Base-by-base conservation (phyloP, 1,140 invertebrate species). In the Drosophila ohnishii region DNA sequence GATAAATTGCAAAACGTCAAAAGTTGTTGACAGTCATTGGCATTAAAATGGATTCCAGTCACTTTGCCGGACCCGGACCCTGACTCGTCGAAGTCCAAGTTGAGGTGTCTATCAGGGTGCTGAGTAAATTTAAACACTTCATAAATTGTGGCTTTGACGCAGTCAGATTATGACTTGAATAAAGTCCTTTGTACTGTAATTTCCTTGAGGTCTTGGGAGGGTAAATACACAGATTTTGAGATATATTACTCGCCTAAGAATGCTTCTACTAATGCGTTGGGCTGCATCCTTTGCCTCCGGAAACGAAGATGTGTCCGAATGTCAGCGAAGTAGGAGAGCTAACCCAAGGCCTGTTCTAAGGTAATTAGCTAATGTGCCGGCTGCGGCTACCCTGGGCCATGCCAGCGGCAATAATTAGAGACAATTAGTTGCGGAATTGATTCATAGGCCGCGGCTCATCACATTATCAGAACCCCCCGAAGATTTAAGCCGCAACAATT, bases 1-100 rank as follows among this genome's bases (percentile, higher is more conserved):
- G 83, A 86, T 86, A 86, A 82, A 86, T 86, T 86, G 71, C 79
- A 87, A 83, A 86, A 87, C 78, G 66, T 75, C 75, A 70, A 55
- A 61, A 75, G 83, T 75, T 79, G 71, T 70, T 83, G 79, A 87
- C 71, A 86, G 82, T 86, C 82, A 86, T 87, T 64, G 79, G 56
- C 79, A 87, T 86, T 64, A 87, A 76, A 79, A 82, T 72, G 82
- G 70, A 76, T 75, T 58, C 60, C 63, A 59, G 44, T 61, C 64
- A 64, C 58, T 82, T 82, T 51, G 51, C 75, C 44, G 62, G 34
- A 47, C 61, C 51, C 25, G 14, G 47, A 47, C 6, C 30, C 44
- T 42, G 30, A 42, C 60, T 76, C 56, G 50, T 57, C 72, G 16
- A 22, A 56, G 28, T 5, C 67, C 42, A 34, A n/a, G 47, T 65